Base-by-base conservation (phyloP, 2,797 vertebrate genomes). In the Gobionotothen gibberifrons region DNA sequence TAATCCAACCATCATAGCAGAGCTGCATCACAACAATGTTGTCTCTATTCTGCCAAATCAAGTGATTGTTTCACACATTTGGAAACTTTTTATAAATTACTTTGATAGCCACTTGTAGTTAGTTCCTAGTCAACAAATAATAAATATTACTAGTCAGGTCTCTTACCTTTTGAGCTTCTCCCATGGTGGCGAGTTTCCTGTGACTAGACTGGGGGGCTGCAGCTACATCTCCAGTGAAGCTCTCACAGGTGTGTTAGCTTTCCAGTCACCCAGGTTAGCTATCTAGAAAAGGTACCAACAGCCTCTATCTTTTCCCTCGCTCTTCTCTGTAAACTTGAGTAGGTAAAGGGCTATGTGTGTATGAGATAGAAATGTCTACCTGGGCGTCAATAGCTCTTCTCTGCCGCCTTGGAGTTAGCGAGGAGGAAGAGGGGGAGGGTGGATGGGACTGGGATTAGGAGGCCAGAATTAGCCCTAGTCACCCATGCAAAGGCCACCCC, bases 151-250 rank as follows among this genome's bases (percentile, higher is more conserved):
- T 57, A 74, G 46, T 60, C 73, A 82, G 83, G 60, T 64, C 84
- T 70, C 94, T 69, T 93, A 97, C 96, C 96, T 96, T 96, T 91
- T 96, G 95, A 90, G 94, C 95, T 92, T 97, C 96, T 85, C 95
- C 96, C 96, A 97, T 97, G 89, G 75, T 93, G 88, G 70, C 62
- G 82, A 83, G 77, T 90, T 76, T 88, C 86, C 82, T 87, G 80
- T 87, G 82, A 76, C 78, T 84, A 80, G 80, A 65, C 75, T 76
- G 51, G 36, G 78, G 46, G 72, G 83, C 89, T 81, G 85, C 77
- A 87, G 90, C 92, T 94, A 93, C 93, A 94, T 94, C 89, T 92
- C 88, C 85, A 83, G 78, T 85, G 65, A 86, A 62, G 61, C 84
- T 78, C 68, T 36, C 79, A 70, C 78, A 84, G 84, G 87, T 87